Evolutionary conservation across 2,113 vertebrate species (phyloP), one percentile per base, ranked within the genome.

Genomic region (Lepisosteus oculatus): DNA sequence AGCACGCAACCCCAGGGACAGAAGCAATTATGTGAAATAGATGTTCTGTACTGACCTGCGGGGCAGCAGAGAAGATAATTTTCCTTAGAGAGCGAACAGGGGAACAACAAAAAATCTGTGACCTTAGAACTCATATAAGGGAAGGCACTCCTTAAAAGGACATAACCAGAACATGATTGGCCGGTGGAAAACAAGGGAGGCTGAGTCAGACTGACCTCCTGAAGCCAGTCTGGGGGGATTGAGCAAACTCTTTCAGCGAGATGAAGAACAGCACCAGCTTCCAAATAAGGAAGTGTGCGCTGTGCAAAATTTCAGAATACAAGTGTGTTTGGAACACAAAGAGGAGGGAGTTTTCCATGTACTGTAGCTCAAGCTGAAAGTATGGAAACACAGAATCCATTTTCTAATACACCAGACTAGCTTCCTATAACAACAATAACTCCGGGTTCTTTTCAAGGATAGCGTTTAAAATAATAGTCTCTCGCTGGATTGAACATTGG

Each of bases 251-350:
- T 85, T 83, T 88, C 83, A 85, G 87, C 78, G 81, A 91, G 87
- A 92, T 86, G 87, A 88, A 93, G 93, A 95, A 90, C 90, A 82
- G 89, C 87, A 90, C 92, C 88, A 82, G 86, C 86, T 79, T 90
- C 96, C 95, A 97, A 95, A 97, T 95, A 97, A 95, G 97, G 96
- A 94, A 95, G 87, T 85, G 51, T 82, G 86, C 77, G 80, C 84
- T 29, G 75, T 82, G 74, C 74, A 90, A 90, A 85, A 88, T 91
- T 95, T 93, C 92, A 93, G 83, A 90, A 91, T 90, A 91, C 61
- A 77, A 90, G 89, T 74, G 15, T 75, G 66, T 81, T 6, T 61
- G 79, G 75, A 79, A 47, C 54, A 73, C 73, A 15, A 65, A 71
- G 67, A 76, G 74, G 76, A 76, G 44, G 64, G 9, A 14, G 76